Percentiles rank a stretch among this genome's conserved stretches.
Evolutionary conservation across 2,797 vertebrate species (phyloP).

Genomic region (Myioborus melanocephalus): DNA sequence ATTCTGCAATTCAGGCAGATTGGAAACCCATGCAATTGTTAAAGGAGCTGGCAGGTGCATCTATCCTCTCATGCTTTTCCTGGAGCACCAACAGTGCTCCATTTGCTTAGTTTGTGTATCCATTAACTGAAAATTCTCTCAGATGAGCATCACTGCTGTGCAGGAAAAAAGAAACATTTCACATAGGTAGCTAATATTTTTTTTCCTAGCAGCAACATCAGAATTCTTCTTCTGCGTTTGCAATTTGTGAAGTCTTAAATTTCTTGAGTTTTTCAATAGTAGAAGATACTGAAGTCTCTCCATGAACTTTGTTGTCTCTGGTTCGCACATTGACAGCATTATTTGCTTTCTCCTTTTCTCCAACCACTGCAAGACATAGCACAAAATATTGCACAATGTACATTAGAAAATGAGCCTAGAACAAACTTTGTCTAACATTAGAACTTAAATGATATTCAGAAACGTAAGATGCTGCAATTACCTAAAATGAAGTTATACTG

Average conservation of each 20-base stretch:
- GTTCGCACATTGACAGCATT: constrained; percentile 88
- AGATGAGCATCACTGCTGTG: not conserved
- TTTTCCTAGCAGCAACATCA: constrained; percentile 19
- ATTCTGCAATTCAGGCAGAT: accelerated
- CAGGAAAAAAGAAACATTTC: constrained; percentile 6
- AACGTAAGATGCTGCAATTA: constrained; percentile 58
- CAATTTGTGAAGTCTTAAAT: constrained; percentile 79
- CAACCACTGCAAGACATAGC: constrained; percentile 84
- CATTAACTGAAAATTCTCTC: not conserved
- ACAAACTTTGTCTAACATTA: not conserved
- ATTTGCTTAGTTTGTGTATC: not conserved
- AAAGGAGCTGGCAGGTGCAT: not conserved
- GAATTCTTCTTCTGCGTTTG: constrained; percentile 89
- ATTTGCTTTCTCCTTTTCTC: constrained; percentile 90
- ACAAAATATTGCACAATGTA: not conserved
- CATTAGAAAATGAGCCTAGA: not conserved
- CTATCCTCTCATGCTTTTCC: not conserved
- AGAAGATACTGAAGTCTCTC: constrained; percentile 81
- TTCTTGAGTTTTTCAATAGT: constrained; percentile 84
- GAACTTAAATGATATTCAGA: not conserved
- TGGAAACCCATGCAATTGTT: not conserved
- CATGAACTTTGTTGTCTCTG: constrained; percentile 93
- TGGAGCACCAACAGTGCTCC: not conserved
- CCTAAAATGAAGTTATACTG: constrained; percentile 97
- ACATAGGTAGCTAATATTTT: not conserved